Conservation (phyloP, 2,797 vertebrate species). For the Esox masquinongy region DNA sequence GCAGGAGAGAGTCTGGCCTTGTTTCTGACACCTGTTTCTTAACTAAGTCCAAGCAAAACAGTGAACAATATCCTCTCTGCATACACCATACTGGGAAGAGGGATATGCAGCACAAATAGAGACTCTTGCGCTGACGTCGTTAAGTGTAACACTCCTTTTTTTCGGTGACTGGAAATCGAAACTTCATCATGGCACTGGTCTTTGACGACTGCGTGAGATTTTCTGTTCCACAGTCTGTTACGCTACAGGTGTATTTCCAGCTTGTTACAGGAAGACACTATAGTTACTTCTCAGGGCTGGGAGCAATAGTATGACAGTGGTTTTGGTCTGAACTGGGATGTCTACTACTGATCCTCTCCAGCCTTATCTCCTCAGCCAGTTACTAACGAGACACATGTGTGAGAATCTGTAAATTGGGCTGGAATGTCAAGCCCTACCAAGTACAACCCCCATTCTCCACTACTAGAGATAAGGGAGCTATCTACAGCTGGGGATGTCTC, state of each 20-base stretch:
- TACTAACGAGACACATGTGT: constrained; percentile 58
- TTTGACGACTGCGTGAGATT: not conserved
- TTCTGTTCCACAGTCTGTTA: not conserved
- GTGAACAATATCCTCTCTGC: constrained; percentile 5
- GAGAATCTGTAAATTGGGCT: constrained; percentile 54
- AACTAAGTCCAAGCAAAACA: constrained; percentile 2
- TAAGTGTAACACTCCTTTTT: not conserved
- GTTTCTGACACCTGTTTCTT: not conserved
- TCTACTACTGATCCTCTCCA: not conserved
- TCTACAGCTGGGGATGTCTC: constrained; percentile 53
- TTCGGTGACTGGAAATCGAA: not conserved
- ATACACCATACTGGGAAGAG: not conserved
- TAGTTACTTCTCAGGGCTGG: not conserved
- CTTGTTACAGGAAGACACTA: not conserved
- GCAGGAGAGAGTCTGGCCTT: not conserved
- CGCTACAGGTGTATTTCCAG: not conserved
- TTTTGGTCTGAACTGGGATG: not conserved
- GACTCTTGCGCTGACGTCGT: not conserved
- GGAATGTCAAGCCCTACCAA: constrained; percentile 60
- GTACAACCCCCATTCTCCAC: constrained; percentile 39
- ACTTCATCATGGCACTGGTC: not conserved
- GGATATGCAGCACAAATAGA: not conserved
- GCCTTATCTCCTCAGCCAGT: constrained; percentile 35
- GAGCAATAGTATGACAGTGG: not conserved
- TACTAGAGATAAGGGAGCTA: constrained; percentile 52